Evolutionary conservation across 2,888 invertebrate species (phyloP).

Genomic region (Lasioglossum vierecki): DNA sequence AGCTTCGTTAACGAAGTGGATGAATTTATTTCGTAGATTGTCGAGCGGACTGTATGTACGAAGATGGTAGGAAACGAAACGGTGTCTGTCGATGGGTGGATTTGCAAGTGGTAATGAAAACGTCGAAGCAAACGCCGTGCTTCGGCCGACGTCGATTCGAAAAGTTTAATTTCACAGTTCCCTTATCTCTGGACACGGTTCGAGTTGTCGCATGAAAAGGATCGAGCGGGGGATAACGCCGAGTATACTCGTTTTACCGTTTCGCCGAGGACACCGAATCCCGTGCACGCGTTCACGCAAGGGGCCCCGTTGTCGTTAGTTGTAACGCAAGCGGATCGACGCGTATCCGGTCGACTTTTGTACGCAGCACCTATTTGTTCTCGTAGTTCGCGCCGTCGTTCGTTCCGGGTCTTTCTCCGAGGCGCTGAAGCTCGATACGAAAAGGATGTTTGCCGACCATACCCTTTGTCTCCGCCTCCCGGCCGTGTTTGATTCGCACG

Average conservation of each 20-base stretch:
- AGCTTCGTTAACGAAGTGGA: too few species aligned
- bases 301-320: neutral
- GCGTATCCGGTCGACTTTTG: constrained; percentile 24
- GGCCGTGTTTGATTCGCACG: constrained; percentile 26
- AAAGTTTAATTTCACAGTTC: too few species aligned
- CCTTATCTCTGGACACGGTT: too few species aligned
- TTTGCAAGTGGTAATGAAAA: too few species aligned
- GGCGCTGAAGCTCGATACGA: constrained; percentile 45
- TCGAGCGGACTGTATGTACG: too few species aligned
- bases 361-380: constrained; percentile 13
- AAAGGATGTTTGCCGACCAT: constrained; percentile 58
- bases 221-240: neutral
- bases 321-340: neutral
- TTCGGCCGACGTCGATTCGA: too few species aligned
- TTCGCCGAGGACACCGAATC: neutral
- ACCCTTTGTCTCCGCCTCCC: constrained; percentile 56
- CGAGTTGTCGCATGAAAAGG: too few species aligned
- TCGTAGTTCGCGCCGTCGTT: neutral
- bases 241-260: neutral
- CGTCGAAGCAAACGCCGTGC: too few species aligned
- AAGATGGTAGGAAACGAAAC: too few species aligned
- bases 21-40: too few species aligned
- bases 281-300: neutral
- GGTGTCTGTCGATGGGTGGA: too few species aligned
- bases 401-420: neutral